phyloP scores from a whole-genome alignment of 2,113 vertebrate genomes.

The Brienomyrus brachyistius region DNA sequence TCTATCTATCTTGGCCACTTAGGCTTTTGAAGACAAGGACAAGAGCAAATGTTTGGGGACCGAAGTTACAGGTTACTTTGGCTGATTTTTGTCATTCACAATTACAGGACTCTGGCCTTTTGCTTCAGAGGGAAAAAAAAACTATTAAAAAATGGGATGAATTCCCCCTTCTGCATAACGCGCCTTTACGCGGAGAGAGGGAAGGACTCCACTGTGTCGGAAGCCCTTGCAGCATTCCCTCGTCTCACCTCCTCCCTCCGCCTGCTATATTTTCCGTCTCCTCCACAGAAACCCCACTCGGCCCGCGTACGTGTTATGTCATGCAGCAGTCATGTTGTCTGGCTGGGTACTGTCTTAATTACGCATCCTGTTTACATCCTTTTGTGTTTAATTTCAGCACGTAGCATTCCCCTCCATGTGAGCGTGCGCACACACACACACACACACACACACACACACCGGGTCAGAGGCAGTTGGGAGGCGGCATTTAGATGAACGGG shows the following conservation, averaged over 20 bases:
- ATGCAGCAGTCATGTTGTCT: conserved; percentile 60
- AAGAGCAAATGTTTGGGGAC: neutral
- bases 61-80: neutral
- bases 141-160: neutral
- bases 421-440: neutral
- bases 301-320: conserved; percentile 41
- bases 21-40: neutral
- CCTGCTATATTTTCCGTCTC: neutral
- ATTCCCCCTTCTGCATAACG: neutral
- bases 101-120: neutral
- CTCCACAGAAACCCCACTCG: neutral
- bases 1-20: neutral
- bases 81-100: neutral
- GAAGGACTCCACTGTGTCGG: neutral
- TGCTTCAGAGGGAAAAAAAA: neutral
- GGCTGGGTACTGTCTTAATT: conserved; percentile 67
- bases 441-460: neutral
- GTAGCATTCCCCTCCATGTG: conserved; percentile 28
- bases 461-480: neutral
- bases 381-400: conserved; percentile 67
- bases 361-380: conserved; percentile 75
- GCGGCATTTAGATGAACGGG: neutral
- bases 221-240: neutral
- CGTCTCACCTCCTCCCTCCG: neutral
- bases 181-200: neutral